A percentile compares a stretch with the other conserved stretches of the same genome.
Conservation (phyloP, 2,888 invertebrate species). For the Dyspetes luteomarginatus region DNA sequence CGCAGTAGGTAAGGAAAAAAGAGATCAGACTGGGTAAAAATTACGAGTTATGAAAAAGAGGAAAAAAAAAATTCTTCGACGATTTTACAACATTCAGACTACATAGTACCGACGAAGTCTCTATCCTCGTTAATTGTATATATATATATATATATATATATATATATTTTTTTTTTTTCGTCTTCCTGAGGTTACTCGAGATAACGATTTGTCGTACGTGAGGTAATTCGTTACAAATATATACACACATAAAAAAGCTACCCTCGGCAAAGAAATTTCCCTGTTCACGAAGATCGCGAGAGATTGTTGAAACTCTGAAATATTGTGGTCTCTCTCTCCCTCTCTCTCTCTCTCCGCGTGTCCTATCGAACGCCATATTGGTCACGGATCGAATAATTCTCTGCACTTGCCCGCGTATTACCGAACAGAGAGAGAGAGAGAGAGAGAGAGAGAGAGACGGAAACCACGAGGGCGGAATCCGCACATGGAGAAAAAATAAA, state of each 20-base stretch:
- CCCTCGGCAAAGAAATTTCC: background rate
- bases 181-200: constrained; percentile 54
- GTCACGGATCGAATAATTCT: constrained; percentile 61
- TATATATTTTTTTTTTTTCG: constrained; percentile 13
- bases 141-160: constrained; percentile 12
- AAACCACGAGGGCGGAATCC: background rate
- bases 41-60: background rate
- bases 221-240: constrained; percentile 58
- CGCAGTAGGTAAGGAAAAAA: constrained; percentile 12
- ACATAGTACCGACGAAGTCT: too few relatives aligned
- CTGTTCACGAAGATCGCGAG: constrained; percentile 46
- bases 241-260: background rate
- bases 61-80: constrained; percentile 49
- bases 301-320: constrained; percentile 36
- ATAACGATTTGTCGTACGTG: constrained; percentile 69
- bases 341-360: constrained; percentile 12
- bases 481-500: constrained; percentile 2
- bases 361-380: constrained; percentile 44
- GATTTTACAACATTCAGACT: constrained; percentile 20
- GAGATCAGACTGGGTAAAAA: constrained; percentile 27
- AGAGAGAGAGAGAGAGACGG: background rate
- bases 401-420: constrained; percentile 39
- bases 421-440: constrained; percentile 9
- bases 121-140: too few relatives aligned
- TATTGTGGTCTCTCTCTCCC: constrained; percentile 38